Evolutionary conservation across 1,140 invertebrate species (phyloP), one percentile per base, ranked within the genome.

Genomic region (Drosophila prosaltans): DNA sequence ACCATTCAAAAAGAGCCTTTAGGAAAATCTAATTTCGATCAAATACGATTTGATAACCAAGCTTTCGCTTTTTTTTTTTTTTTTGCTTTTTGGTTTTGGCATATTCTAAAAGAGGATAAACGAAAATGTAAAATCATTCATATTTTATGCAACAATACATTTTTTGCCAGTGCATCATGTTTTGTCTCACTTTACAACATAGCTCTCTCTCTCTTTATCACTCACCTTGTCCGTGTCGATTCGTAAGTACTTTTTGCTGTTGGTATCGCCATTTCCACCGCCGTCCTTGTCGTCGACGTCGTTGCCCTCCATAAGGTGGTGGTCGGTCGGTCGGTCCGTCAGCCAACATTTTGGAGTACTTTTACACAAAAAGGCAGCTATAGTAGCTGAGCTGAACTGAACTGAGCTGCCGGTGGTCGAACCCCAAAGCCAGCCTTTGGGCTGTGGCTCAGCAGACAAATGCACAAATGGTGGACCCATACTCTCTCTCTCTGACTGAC

Each of bases 281-380:
- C 69, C 62, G 21, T 30, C 70, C 21, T 26, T 21, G 45, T 26
- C 10, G 68, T 36, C 32, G 3, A 36, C 32, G 6, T 5, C 32
- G 6, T 3, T 36, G 6, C 32, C 61, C 74, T 88, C 72, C 54
- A 88, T 80, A 80, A 69, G 75, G 75, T 58, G 45, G 16, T 16
- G 16, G 16, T 16, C 16, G 16, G 16, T 16, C 16, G 16, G 16
- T 16, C 16, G 16, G 45, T 65, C 69, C 68, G 64, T 72, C 84
- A 74, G 65, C 83, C 83, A 83, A 83, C 83, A 88, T 83, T 88
- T 88, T 74, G 68, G 84, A 88, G 80, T 88, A 88, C 83, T 89
- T 88, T 88, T 88, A 70, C 84, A 88, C 83, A 86, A 83, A 86
- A 86, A 86, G 76, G 79, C 72, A 85, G 66, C 74, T 48, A 54